Base-by-base conservation (phyloP, 2,797 vertebrate species). In the Gallinago solitaria region DNA sequence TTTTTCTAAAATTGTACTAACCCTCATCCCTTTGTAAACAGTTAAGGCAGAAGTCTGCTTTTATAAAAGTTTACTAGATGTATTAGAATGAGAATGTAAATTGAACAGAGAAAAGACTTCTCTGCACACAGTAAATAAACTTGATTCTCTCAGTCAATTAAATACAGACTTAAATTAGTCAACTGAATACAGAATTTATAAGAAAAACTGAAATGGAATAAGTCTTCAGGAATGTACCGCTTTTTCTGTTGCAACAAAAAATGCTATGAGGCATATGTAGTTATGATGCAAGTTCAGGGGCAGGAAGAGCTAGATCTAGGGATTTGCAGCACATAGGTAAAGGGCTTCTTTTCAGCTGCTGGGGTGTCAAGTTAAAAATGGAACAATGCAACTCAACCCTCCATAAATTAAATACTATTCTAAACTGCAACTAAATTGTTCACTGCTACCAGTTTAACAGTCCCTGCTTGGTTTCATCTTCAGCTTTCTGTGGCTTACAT, bases 401-500 rank as follows among this genome's bases (percentile, higher is more conserved):
- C 37, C 21, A 82, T 82, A 88, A 92, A 84, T 61, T 91, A 79
- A 89, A 71, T 53, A 81, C 24, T 73, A 7, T 39, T 94, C 88
- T 84, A 81, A 93, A 93, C 67, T 88, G 73, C 77, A 87, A 71
- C 21, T 7, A 71, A 94, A 53, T 89, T 93, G 59, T 53, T 96
- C 73, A 1, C 65, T 43, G 89, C 91, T 94, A 89, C 88, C 67
- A 88, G 68, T 93, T 97, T 91, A 86, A 68, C 16, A 90, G 45
- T 50, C 50, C 60, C 82, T 90, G 47, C 56, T 92, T 35, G 64
- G 83, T 96, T 96, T 95, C 84, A 83, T 96, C 92, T 91, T 93
- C 74, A 90, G 90, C 68, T 87, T 91, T 93, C 89, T 95, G 93
- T 63, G 94, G 95, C 75, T 94, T 83, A 92, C 96, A 96, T 97